Evolutionary conservation across 1,140 invertebrate species (phyloP), one percentile per base, ranked within the genome.

Genomic region (Hirudo medicinalis): DNA sequence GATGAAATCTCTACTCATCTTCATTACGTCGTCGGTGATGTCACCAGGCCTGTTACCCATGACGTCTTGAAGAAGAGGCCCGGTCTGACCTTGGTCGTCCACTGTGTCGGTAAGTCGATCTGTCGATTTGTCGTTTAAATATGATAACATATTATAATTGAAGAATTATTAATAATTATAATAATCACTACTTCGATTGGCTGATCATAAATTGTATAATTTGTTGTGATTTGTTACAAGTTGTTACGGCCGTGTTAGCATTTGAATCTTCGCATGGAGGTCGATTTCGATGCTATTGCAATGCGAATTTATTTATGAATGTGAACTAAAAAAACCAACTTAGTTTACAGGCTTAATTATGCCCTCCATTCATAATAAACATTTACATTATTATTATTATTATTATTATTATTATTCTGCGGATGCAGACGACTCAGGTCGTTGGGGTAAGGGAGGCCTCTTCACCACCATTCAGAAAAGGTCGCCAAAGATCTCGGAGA

Each of bases 21-120:
- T 40, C 67, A 77, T 27, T 82, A 81, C 75, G 77, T 81, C 15
- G 78, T 76, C 67, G 81, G 81, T 1, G 80, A 82, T 74, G 80
- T 82, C 13, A 82, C 79, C 19, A 74, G 78, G 29, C 80, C 81
- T 29, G 29, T 15, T 15, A n/a, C 11, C 29, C 57, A 74, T 27
- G 22, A 73, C 49, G 43, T 49, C 5, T 15, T 49, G 43, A 49
- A 49, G 43, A 72, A 76, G 20, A 74, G 72, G 8, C 74, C 74
- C 22, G 32, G 73, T 11, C 72, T 76, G 29, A 78, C 78, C 67
- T 76, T 80, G 32, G 75, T 80, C 36, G 74, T 81, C 17, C 79
- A 81, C 70, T 81, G 80, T 78, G 77, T 76, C 43, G 80, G 80
- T 82, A 72, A 69, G 68, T 20, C 5, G 5, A 8, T 60, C n/a